Base-by-base conservation (phyloP, 1,140 invertebrate genomes). In the Microplitis demolitor region DNA sequence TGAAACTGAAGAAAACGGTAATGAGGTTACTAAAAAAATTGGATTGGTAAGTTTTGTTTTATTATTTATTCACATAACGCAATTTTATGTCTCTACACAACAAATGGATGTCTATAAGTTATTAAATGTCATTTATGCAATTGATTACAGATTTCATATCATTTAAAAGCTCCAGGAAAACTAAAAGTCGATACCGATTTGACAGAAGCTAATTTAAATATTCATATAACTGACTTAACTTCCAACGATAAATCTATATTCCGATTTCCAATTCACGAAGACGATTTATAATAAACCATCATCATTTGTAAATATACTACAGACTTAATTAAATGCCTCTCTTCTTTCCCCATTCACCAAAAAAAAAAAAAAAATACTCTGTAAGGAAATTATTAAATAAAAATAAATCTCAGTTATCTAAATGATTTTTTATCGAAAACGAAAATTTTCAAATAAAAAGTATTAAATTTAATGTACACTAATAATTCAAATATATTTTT, bases 221-320 rank as follows among this genome's bases (percentile, higher is more conserved):
- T 77, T 45, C 70, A 77, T 16, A 67, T 77, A 60, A 75, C 72
- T 5, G 76, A 75, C 35, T 54, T 69, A n/a, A 50, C 63, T 35
- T 63, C 72, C 8, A 73, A 64, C 9, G 71, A 77, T 60, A 77
- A 77, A 69, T 75, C 74, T 66, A 72, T 72, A 6, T 75, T 75
- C 61, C 76, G 76, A n/a, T 77, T 77, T 69, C 74, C 68, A 34
- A 77, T 77, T 56, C 76, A 77, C 34, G 72, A 73, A 60, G 74
- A 77, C 37, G 72, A 74, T 61, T 77, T 74, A 0, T 75, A 69
- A 67, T 72, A 66, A 64, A 62, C 60, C 35, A 45, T 60, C 56
- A 37, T 24, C 62, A 37, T 11, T 53, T 75, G 70, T 75, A 72
- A 53, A 72, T 74, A 72, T 33, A 62, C 45, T 54, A 68, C 67